Evolutionary conservation across 35 echinoderm and acorn worm genomes (phyloP).

Genomic region (Eucidaris tribuloides): DNA sequence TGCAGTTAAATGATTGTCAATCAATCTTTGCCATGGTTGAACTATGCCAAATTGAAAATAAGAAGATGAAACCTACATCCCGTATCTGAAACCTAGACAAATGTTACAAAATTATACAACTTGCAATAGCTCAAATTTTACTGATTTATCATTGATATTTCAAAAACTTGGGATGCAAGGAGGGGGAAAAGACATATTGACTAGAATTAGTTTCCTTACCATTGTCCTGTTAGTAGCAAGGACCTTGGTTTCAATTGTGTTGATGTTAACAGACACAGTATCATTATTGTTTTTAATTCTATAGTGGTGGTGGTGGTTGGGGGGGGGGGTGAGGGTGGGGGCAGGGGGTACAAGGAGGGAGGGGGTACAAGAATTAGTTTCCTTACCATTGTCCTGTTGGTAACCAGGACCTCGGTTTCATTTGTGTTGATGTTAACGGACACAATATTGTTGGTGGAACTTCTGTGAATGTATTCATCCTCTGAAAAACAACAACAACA

Average conservation of each 20-base stretch:
- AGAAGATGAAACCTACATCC: too few relatives aligned
- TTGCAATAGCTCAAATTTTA: too few relatives aligned
- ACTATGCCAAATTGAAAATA: too few relatives aligned
- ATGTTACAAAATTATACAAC: too few relatives aligned
- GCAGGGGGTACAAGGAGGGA: too few relatives aligned
- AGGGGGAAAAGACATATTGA: neutral
- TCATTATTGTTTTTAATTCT: neutral
- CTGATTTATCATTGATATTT: too few relatives aligned
- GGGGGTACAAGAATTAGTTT: too few relatives aligned
- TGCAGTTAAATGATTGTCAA: too few relatives aligned
- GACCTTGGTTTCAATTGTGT: neutral
- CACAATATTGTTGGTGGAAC: constrained; percentile 39
- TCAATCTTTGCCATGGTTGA: too few relatives aligned
- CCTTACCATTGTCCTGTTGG: constrained; percentile 46
- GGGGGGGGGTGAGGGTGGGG: too few relatives aligned
- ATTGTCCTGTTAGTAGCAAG: neutral
- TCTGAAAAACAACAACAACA: neutral
- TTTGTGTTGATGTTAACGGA: neutral
- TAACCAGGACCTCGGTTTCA: constrained; percentile 22
- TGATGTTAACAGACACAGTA: neutral
- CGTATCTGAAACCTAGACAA: too few relatives aligned
- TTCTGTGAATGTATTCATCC: constrained; percentile 30
- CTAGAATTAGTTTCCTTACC: neutral
- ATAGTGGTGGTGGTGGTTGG: neutral
- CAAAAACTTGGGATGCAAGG: too few relatives aligned